phyloP scores from a whole-genome alignment of 2,888 invertebrate genomes.

The Pristionchus mayeri region DNA sequence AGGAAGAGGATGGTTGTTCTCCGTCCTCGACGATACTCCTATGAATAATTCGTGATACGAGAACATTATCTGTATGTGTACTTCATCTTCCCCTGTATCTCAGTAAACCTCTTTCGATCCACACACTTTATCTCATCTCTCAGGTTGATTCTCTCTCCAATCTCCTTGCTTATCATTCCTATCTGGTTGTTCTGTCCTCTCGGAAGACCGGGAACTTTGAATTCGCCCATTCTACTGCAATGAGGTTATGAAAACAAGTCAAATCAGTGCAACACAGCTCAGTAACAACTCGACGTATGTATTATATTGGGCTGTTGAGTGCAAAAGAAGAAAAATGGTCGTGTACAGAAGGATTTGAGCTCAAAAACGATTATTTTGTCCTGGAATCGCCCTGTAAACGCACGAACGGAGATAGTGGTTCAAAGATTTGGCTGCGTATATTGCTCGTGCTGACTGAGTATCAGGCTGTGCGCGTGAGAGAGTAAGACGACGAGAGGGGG shows the following conservation, averaged over 20 bases:
- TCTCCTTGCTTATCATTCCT: too few species aligned
- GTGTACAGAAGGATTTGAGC: neutral
- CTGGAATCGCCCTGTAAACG: neutral
- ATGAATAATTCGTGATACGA: too few species aligned
- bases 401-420: neutral
- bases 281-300: too few species aligned
- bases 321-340: neutral
- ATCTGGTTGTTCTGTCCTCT: neutral
- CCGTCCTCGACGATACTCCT: slow-evolving; percentile 7
- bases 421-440: slow-evolving; percentile 13
- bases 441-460: slow-evolving; percentile 2
- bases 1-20: neutral
- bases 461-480: neutral
- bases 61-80: too few species aligned
- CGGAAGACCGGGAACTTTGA: slow-evolving; percentile 6
- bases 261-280: neutral
- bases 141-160: too few species aligned
- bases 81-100: too few species aligned
- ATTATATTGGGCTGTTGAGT: neutral
- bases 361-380: neutral
- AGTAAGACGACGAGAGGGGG: neutral
- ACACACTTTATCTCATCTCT: too few species aligned
- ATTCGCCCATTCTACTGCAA: slow-evolving; percentile 4
- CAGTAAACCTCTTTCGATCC: too few species aligned
- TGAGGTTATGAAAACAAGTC: neutral